phyloP scores from a whole-genome alignment of 2,113 vertebrate genomes.

The Manacus vitellinus region DNA sequence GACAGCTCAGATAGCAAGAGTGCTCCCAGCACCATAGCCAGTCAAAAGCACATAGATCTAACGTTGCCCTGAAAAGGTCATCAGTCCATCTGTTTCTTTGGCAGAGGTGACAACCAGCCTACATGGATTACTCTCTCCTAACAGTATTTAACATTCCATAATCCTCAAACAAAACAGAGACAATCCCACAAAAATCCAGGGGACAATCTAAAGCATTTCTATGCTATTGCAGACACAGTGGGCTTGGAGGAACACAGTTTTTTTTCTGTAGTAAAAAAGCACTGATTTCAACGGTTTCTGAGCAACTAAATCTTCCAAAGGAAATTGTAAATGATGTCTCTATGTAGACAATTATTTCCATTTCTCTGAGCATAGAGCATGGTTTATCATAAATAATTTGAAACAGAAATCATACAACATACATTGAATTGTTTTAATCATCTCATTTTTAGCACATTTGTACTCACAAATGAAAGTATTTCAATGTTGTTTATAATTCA shows the following conservation, averaged over 20 bases:
- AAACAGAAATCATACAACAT: neutral
- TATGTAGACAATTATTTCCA: neutral
- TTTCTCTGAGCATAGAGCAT: neutral
- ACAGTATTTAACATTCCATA: slow-evolving; percentile 37
- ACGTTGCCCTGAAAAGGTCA: slow-evolving; percentile 39
- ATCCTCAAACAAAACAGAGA: slow-evolving; percentile 36
- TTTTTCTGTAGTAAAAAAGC: neutral
- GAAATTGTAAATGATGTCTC: neutral
- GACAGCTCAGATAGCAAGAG: neutral
- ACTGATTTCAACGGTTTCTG: neutral
- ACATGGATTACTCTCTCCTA: slow-evolving; percentile 2
- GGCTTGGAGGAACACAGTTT: neutral
- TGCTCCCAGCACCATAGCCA: neutral
- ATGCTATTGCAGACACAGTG: neutral
- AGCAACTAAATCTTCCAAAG: neutral
- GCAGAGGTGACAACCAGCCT: slow-evolving; percentile 50
- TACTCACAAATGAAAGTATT: neutral
- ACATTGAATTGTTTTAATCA: neutral
- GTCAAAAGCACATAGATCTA: slow-evolving; percentile 18
- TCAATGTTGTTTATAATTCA: neutral
- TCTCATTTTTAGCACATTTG: neutral
- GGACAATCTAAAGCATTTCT: neutral
- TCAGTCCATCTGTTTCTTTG: slow-evolving; percentile 45
- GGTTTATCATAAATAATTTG: neutral
- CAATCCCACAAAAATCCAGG: neutral